Percentiles rank a stretch among this genome's conserved stretches.
Conservation (phyloP, 2,888 invertebrate species). For the Steinernema hermaphroditum region DNA sequence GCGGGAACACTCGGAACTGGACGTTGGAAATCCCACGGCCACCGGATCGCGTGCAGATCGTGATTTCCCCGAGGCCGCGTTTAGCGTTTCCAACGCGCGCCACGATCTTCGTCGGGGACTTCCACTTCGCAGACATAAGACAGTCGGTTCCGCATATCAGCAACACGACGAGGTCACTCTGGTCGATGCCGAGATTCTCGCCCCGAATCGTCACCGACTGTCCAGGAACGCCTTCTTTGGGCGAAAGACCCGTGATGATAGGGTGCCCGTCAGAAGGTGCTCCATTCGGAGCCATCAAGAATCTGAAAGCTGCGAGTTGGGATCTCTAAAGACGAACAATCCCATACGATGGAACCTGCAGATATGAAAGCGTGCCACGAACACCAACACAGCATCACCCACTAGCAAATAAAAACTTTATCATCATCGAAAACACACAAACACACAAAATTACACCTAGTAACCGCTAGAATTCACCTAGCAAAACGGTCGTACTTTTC, state of each 20-base stretch:
- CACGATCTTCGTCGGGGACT: slow-evolving; percentile 91
- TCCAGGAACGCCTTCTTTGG: slow-evolving; percentile 84
- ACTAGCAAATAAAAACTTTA: too few species aligned
- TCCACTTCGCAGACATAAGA: slow-evolving; percentile 87
- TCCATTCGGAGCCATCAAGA: background rate
- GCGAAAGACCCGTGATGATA: slow-evolving; percentile 88
- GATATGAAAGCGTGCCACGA: too few species aligned
- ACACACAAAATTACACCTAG: too few species aligned
- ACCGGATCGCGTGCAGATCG: slow-evolving; percentile 83
- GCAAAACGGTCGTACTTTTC: slow-evolving; percentile 8
- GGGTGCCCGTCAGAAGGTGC: slow-evolving; percentile 43
- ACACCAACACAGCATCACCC: too few species aligned
- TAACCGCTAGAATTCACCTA: too few species aligned
- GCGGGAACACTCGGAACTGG: slow-evolving; percentile 73
- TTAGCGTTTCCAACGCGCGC: slow-evolving; percentile 90
- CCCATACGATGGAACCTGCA: background rate
- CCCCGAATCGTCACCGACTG: slow-evolving; percentile 75
- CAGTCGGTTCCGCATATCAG: slow-evolving; percentile 95
- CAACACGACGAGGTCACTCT: slow-evolving; percentile 79
- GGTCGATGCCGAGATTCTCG: slow-evolving; percentile 86
- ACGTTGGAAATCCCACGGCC: slow-evolving; percentile 74
- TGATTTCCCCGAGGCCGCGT: slow-evolving; percentile 82
- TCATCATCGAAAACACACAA: too few species aligned
- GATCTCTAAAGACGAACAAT: too few species aligned
- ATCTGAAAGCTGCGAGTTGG: too few species aligned